Evolutionary conservation across 2,888 invertebrate genomes (phyloP).

Genomic region (Athalia cordata): DNA sequence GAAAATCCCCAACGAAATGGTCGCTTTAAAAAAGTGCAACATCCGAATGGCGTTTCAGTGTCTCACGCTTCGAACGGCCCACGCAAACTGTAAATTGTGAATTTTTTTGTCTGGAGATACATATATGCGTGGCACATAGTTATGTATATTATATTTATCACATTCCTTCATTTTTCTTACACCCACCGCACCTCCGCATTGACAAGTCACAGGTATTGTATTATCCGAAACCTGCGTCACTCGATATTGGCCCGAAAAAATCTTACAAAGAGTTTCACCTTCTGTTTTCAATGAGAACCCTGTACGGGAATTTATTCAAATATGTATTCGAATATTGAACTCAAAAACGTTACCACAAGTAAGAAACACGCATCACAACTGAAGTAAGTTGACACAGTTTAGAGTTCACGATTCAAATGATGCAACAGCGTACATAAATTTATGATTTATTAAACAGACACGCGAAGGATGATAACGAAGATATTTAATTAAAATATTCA

Average conservation of each 20-base stretch:
- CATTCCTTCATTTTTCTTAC: constrained; percentile 1
- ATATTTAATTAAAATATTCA: neutral
- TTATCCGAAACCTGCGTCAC: too few relatives aligned
- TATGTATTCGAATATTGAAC: neutral
- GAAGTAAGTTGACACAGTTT: constrained; percentile 27
- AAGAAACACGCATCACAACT: constrained; percentile 20
- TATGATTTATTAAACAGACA: constrained; percentile 35
- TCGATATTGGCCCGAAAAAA: too few relatives aligned
- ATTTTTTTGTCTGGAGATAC: neutral
- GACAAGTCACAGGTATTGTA: too few relatives aligned
- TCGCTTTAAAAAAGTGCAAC: neutral
- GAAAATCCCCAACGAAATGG: constrained; percentile 7
- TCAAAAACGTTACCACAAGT: constrained; percentile 2
- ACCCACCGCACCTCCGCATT: neutral
- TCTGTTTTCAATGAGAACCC: neutral
- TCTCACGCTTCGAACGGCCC: neutral
- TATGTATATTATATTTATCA: neutral
- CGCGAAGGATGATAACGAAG: constrained; percentile 23
- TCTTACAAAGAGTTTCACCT: too few relatives aligned
- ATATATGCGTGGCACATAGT: neutral
- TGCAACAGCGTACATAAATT: neutral
- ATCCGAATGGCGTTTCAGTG: neutral
- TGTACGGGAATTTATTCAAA: neutral
- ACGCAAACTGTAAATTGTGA: constrained; percentile 18
- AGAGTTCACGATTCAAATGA: constrained; percentile 30